These are phyloP conservation scores for Mesorhabditis sp. DNA, from an alignment of 2,888 invertebrate genomes.

Conservation along the genomic window DNA sequence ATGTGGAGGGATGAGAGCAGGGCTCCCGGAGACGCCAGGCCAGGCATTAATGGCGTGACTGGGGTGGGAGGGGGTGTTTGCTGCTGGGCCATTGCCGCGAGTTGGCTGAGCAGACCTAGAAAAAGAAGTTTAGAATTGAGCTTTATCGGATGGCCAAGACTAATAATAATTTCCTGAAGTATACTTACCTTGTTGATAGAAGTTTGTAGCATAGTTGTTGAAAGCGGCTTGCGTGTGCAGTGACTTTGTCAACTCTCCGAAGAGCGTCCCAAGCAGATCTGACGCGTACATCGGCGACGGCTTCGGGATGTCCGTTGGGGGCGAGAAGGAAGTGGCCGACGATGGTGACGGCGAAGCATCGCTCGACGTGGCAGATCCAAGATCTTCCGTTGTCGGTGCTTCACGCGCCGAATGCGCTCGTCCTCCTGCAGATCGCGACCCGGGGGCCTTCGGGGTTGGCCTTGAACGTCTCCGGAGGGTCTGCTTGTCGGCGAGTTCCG, in stretches of 20 bases:
- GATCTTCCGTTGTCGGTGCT: conserved; percentile 23
- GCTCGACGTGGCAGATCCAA: conserved; percentile 24
- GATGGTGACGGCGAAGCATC: conserved; percentile 32
- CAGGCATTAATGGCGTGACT: background rate
- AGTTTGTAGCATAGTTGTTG: conserved; percentile 13
- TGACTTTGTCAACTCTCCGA: conserved; percentile 10
- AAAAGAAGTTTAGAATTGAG: background rate
- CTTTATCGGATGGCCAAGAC: background rate
- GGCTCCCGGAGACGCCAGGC: background rate
- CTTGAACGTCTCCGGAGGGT: conserved; percentile 30
- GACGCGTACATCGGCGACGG: conserved; percentile 21
- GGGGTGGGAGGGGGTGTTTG: background rate
- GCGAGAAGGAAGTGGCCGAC: conserved; percentile 22
- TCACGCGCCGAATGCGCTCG: background rate
- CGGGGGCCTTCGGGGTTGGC: background rate
- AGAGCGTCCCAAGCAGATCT: background rate
- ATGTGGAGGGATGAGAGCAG: background rate
- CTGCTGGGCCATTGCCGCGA: background rate
- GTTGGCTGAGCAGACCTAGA: background rate
- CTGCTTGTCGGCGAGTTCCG: conserved; percentile 53
- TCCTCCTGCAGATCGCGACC: background rate
- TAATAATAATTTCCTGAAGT: background rate
- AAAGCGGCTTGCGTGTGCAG: conserved; percentile 26
- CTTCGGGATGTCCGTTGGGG: conserved; percentile 33
- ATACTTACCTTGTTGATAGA: conserved; percentile 32